Base-by-base conservation (phyloP, 2,113 vertebrate species). In the Gavia stellata region DNA sequence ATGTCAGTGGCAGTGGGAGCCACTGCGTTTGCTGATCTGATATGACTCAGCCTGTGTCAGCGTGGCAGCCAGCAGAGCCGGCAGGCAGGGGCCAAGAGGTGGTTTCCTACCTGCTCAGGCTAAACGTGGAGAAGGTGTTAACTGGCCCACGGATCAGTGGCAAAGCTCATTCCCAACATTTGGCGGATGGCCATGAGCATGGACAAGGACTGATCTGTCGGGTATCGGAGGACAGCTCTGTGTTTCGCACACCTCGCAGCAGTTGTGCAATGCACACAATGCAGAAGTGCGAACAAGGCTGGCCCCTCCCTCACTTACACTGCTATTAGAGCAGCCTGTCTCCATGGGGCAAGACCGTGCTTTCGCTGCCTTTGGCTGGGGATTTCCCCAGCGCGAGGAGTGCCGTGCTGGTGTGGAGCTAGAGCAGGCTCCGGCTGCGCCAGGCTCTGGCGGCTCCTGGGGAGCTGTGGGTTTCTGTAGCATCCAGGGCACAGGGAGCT, bases 141-240 rank as follows among this genome's bases (percentile, higher is more conserved):
- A 7, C 12, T 1, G 21, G 29, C 68, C 12, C 72, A 3, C 1
- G 4, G 5, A 4, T 4, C 63, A 0, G 63, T 4, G 45, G 26
- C 55, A 45, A 14, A 33, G 82, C 40, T 28, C 4, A 0, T 17
- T 58, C 8, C 52, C 36, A 1, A 1, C 0, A 6, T 8, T 7
- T 31, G 80, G 58, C 36, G 0, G 25, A 1, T 0, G 50, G 59
- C 59, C 50, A 9, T 0, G 5, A 25, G 47, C 0, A 0, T 0
- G 3, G 45, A 0, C 4, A 0, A 2, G 53, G 33, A 31, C 19
- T 0, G 83, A 14, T 74, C 61, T 0, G 25, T 0, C 52, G 7
- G 66, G 21, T 6, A 1, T 3, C 2, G 3, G 66, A 24, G 85
- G 47, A 29, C 5, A 53, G 75, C 40, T 13, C 53, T 0, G 14